Evolutionary conservation across 2,888 invertebrate species (phyloP), one percentile per base, ranked within the genome.

Genomic region (Xestia ashworthii): DNA sequence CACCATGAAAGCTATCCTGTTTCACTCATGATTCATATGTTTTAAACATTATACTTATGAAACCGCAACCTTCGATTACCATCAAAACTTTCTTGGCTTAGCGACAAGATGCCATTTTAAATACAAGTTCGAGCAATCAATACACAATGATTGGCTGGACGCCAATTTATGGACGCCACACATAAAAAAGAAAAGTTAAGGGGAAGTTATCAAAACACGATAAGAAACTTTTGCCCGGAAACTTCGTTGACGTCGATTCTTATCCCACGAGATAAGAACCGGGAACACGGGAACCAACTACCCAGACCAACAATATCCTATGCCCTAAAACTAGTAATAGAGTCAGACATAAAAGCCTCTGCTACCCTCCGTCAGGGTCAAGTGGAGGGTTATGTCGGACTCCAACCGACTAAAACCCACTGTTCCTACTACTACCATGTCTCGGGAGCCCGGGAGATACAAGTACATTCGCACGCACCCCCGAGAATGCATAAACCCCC

Each of bases 71-170:
- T 80, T 81, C 50, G 9, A 8, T 19, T 38, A 1, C 44, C 19
- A n/a, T 5, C 19, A 58, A 64, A 76, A 68, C 12, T 44, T 55
- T 55, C 41, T 69, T 81, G 71, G 58, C 77, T 9, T 53, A 53
- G 16, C 58, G n/a, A 41, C 76, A 76, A 81, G 68, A 71, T 44
- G 46, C 65, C 73, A 53, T 60, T 73, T 60, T 55, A 60, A 65
- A 72, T 58, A 38, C 58, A 72, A 80, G n/a, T 75, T 73, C 50
- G 25, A 46, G 19, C 58, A 71, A 73, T 75, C 76, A 70, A 77
- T 70, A 68, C 19, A 74, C 76, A 71, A 66, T 77, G 67, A 74
- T 66, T 80, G 84, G 83, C 68, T 60, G 14, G 6, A 38, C 9
- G 74, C 80, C 83, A 83, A 44, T 76, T 55, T 64, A 38, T 80